Evolutionary conservation across 2,113 vertebrate species (phyloP).

Genomic region (Scomber colias): DNA sequence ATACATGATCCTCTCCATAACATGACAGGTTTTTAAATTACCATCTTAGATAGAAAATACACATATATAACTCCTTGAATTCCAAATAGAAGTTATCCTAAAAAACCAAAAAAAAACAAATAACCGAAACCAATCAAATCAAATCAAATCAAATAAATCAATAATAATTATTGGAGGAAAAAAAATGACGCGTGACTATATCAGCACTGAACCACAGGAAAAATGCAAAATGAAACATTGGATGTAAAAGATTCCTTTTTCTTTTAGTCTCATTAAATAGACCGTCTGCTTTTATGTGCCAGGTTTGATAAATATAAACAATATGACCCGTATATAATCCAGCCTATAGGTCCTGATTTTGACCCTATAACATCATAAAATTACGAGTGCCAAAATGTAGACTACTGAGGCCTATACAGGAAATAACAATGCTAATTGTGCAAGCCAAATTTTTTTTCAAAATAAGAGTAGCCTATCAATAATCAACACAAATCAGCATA

Average conservation of each 20-base stretch:
- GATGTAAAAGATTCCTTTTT: constrained; percentile 55
- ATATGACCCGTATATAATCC: constrained; percentile 83
- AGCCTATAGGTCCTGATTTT: constrained; percentile 78
- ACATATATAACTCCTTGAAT: constrained; percentile 91
- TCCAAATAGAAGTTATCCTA: constrained; percentile 90
- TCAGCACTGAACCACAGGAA: constrained; percentile 91
- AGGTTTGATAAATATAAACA: constrained; percentile 80
- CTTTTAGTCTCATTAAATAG: constrained; percentile 77
- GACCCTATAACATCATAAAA: constrained; percentile 67
- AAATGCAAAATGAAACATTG: constrained; percentile 82
- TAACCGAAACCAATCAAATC: background rate
- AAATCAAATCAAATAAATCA: background rate
- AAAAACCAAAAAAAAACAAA: constrained; percentile 77
- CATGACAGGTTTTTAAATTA: constrained; percentile 90
- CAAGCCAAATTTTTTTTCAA: constrained; percentile 85
- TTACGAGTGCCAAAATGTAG: constrained; percentile 73
- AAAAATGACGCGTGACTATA: constrained; percentile 86
- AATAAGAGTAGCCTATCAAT: constrained; percentile 77
- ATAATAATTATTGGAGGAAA: background rate
- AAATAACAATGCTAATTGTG: constrained; percentile 84
- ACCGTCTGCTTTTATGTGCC: constrained; percentile 76
- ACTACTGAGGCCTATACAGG: constrained; percentile 77
- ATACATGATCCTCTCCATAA: constrained; percentile 91
- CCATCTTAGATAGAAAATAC: constrained; percentile 87
- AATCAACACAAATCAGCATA: constrained; percentile 88